Evolutionary conservation across 2,113 vertebrate genomes (phyloP).

Genomic region (Cheilinus undulatus): DNA sequence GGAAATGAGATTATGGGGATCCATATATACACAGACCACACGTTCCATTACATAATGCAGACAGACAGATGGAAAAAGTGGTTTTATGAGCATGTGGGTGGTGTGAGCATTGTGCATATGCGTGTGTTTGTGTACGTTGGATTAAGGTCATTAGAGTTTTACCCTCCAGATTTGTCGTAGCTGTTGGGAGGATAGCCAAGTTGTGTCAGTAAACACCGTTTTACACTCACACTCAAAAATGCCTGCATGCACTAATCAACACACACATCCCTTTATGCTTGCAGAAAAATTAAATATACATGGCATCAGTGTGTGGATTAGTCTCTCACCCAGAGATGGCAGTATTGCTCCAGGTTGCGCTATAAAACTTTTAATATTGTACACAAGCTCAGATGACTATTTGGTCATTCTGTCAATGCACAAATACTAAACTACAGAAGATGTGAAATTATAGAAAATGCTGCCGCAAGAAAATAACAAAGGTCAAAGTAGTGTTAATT

Average conservation of each 20-base stretch:
- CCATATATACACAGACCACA: constrained; percentile 44
- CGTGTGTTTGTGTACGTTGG: constrained; percentile 34
- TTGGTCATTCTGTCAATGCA: background rate
- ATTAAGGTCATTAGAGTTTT: constrained; percentile 73
- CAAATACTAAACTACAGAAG: background rate
- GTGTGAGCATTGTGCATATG: constrained; percentile 15
- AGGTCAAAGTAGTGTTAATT: too few species aligned
- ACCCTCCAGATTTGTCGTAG: constrained; percentile 36
- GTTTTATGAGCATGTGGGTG: constrained; percentile 33
- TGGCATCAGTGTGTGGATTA: background rate
- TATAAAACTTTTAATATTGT: background rate
- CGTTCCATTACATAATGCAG: constrained; percentile 58
- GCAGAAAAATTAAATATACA: constrained; percentile 5
- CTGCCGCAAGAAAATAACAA: constrained; percentile 3
- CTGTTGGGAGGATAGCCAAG: constrained; percentile 20
- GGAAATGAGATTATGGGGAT: constrained; percentile 69
- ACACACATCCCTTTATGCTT: background rate
- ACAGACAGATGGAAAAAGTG: constrained; percentile 43
- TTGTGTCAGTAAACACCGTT: constrained; percentile 25
- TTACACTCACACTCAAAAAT: background rate
- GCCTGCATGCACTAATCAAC: background rate
- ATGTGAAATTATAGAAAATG: background rate
- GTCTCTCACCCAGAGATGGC: constrained; percentile 36
- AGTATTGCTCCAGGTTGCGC: constrained; percentile 11
- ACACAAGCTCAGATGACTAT: background rate